phyloP scores from a whole-genome alignment of 2,797 vertebrate species.

The Heterohyrax brucei region DNA sequence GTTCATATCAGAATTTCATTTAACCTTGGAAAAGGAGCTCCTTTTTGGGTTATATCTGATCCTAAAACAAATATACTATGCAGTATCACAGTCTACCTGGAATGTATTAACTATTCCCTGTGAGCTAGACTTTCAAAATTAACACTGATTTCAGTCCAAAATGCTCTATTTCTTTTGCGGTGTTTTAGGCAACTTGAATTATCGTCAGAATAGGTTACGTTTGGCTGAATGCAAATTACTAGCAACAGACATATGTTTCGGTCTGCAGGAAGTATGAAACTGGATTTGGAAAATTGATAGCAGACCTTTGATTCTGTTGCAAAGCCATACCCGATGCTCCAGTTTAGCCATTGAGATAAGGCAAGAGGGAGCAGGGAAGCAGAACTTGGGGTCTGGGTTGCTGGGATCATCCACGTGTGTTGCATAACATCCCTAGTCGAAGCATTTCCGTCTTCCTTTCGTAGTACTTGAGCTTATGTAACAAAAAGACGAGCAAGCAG shows the following conservation, averaged over 20 bases:
- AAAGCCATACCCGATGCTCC: background rate
- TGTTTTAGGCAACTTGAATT: slow-evolving; percentile 31
- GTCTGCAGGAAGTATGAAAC: slow-evolving; percentile 48
- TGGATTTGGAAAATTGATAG: slow-evolving; percentile 65
- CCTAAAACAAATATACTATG: slow-evolving; percentile 83
- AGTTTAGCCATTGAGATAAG: background rate
- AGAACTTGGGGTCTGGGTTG: background rate
- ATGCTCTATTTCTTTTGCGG: slow-evolving; percentile 20
- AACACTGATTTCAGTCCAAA: background rate
- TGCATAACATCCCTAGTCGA: background rate
- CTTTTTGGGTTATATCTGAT: slow-evolving; percentile 89
- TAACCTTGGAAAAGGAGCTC: slow-evolving; percentile 88
- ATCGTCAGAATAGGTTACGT: background rate
- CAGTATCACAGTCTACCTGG: slow-evolving; percentile 36
- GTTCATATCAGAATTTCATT: slow-evolving; percentile 91
- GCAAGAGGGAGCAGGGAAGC: background rate
- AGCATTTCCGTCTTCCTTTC: background rate
- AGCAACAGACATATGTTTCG: slow-evolving; percentile 35
- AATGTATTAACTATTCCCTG: slow-evolving; percentile 68
- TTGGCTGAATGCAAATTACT: slow-evolving; percentile 64
- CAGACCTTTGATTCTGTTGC: background rate
- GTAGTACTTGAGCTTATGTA: background rate
- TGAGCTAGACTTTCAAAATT: slow-evolving; percentile 35
- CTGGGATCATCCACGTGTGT: background rate
- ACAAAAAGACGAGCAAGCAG: background rate